phyloP scores from a whole-genome alignment of 2,888 invertebrate species.

The Nysson spinosus region DNA sequence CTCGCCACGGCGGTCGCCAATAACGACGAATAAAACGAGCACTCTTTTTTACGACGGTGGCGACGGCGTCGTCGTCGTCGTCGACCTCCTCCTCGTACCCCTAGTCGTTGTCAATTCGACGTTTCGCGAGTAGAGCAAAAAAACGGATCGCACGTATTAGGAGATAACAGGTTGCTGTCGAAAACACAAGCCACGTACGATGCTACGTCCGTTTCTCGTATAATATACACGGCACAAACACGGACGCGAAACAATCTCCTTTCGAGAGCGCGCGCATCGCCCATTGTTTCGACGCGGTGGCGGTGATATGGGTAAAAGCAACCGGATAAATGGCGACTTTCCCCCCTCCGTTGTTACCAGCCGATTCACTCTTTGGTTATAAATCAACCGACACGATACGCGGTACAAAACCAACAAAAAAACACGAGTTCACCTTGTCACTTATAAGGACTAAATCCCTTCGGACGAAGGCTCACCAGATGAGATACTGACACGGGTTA shows the following conservation, averaged over 20 bases:
- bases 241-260: constrained; percentile 40
- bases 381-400: constrained; percentile 44
- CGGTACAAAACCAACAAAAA: too few species aligned
- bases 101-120: too few species aligned
- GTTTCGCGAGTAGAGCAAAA: not conserved
- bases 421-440: constrained; percentile 30
- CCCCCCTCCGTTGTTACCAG: constrained; percentile 35
- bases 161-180: constrained; percentile 54
- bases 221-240: constrained; percentile 32
- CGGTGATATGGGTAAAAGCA: constrained; percentile 55
- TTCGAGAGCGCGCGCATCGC: constrained; percentile 55
- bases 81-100: too few species aligned
- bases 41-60: constrained; percentile 23
- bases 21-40: constrained; percentile 40
- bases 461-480: too few species aligned
- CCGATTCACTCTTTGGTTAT: constrained; percentile 39
- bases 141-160: constrained; percentile 7
- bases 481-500: too few species aligned
- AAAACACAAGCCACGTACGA: constrained; percentile 24
- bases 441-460: too few species aligned
- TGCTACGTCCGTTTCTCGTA: constrained; percentile 19
- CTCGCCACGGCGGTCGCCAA: constrained; percentile 53
- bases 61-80: constrained; percentile 34
- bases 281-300: constrained; percentile 56
- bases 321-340: constrained; percentile 66